These are phyloP conservation scores for Junco hyemalis DNA, from an alignment of 2,113 vertebrate species.

Conservation along the genomic window DNA sequence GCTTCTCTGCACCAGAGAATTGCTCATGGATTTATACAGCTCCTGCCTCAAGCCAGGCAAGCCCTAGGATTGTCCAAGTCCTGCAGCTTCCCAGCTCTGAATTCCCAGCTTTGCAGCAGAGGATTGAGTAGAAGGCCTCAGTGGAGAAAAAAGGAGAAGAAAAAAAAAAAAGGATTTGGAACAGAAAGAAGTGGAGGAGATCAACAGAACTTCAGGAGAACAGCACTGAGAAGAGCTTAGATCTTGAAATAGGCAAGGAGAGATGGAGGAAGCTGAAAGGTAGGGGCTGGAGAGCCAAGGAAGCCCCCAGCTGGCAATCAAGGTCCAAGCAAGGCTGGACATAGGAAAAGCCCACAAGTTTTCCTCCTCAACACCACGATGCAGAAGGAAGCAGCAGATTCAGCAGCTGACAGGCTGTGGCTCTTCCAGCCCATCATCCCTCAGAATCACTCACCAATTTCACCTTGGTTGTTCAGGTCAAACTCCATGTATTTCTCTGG, in stretches of 20 bases:
- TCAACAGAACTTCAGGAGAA: neutral
- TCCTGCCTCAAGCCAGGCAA: neutral
- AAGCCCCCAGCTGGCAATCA: neutral
- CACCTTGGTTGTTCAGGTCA: slow-evolving; percentile 95
- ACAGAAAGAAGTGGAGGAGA: neutral
- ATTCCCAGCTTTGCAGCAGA: neutral
- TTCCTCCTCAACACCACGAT: neutral
- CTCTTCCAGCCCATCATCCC: neutral
- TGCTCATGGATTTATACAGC: neutral
- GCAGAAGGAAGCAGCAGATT: neutral
- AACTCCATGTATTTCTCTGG: slow-evolving; percentile 98
- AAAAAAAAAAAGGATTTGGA: neutral
- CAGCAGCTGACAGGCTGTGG: neutral
- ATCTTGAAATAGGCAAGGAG: neutral
- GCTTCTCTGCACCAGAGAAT: neutral
- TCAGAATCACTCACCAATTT: slow-evolving; percentile 88
- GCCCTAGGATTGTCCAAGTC: neutral
- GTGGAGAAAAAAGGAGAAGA: neutral
- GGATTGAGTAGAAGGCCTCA: neutral
- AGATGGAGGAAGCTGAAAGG: neutral
- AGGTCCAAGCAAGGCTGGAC: neutral
- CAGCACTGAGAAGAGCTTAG: neutral
- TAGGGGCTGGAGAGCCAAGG: neutral
- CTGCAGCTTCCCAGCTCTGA: neutral
- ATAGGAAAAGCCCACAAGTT: neutral